Conservation (phyloP, 2,113 vertebrate species). For the Tachycineta bicolor region DNA sequence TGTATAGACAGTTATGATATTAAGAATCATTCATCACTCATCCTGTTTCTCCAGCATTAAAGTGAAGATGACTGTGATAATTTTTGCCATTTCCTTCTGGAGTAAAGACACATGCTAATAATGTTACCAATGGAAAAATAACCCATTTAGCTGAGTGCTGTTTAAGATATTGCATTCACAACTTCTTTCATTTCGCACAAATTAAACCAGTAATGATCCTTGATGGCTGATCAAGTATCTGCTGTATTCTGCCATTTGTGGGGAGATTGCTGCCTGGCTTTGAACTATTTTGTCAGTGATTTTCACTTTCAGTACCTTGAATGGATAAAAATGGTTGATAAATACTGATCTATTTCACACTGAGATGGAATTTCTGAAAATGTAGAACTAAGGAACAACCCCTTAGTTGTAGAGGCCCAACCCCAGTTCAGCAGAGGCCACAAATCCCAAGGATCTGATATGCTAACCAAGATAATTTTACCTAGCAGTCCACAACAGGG, state of each 20-base stretch:
- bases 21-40: constrained; percentile 31
- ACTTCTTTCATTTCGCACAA: constrained; percentile 38
- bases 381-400: neutral
- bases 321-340: neutral
- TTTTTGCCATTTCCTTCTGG: constrained; percentile 56
- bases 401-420: too few relatives aligned
- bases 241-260: neutral
- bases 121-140: constrained; percentile 43
- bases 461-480: neutral
- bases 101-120: constrained; percentile 11
- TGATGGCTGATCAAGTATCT: constrained; percentile 26
- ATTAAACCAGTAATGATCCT: constrained; percentile 34
- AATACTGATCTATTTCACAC: neutral
- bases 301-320: neutral
- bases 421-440: neutral
- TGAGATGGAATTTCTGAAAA: neutral
- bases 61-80: constrained; percentile 17
- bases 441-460: neutral
- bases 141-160: constrained; percentile 50
- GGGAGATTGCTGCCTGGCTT: neutral
- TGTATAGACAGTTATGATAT: constrained; percentile 24
- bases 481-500: neutral
- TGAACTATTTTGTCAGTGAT: neutral
- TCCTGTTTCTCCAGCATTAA: constrained; percentile 36
- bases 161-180: constrained; percentile 24